Conservation (phyloP, 2,113 vertebrate genomes). For the Chrysemys picta region DNA sequence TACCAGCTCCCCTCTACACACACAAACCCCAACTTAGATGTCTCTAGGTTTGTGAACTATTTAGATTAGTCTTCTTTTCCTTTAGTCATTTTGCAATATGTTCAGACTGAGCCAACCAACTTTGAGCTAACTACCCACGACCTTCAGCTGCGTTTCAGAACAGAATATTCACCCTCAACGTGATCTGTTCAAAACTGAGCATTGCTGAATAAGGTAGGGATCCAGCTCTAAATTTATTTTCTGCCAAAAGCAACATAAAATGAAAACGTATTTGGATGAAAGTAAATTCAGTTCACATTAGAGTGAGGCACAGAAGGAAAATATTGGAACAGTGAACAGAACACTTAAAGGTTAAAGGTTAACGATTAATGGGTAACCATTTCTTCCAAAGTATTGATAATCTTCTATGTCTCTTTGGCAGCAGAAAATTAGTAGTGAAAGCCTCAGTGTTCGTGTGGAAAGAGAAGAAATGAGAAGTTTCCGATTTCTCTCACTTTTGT, state of each 20-base stretch:
- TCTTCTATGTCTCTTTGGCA: constrained; percentile 57
- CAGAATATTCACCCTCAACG: background rate
- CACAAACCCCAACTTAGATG: background rate
- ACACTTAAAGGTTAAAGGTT: constrained; percentile 68
- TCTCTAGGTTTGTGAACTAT: constrained; percentile 1
- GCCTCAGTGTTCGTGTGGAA: constrained; percentile 5
- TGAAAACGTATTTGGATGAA: constrained; percentile 14
- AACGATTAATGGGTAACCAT: constrained; percentile 79
- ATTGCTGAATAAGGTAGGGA: constrained; percentile 24
- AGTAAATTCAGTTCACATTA: background rate
- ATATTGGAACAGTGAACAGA: background rate
- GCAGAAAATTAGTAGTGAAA: constrained; percentile 49
- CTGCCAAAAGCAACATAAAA: background rate
- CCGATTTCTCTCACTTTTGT: constrained; percentile 49
- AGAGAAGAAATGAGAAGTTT: constrained; percentile 73
- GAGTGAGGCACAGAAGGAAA: constrained; percentile 38
- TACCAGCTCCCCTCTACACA: background rate
- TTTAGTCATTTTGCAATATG: constrained; percentile 12
- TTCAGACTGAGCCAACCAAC: background rate
- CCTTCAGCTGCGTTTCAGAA: constrained; percentile 58
- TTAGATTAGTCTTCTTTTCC: background rate
- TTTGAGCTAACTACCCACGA: background rate
- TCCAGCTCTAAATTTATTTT: constrained; percentile 1
- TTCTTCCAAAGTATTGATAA: constrained; percentile 53
- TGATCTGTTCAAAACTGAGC: background rate